Percentiles rank a stretch among this genome's conserved stretches.
phyloP scores from a whole-genome alignment of 1,140 invertebrate genomes.

The Drosophila leontia region DNA sequence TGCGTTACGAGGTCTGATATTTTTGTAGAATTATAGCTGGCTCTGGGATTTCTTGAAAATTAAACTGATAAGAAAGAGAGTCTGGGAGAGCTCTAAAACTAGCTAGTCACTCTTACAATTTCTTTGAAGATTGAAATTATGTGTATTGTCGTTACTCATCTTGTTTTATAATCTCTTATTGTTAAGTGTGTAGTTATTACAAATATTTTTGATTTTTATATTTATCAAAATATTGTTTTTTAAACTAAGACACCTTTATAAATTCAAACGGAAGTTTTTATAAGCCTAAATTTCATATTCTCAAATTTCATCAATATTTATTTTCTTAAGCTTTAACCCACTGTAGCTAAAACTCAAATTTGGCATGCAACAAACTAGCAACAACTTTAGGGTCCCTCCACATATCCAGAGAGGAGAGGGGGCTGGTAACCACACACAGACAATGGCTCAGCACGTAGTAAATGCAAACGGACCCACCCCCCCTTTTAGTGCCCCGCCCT shows the following conservation, averaged over 20 bases:
- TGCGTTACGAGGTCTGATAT: not conserved
- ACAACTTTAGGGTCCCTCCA: conserved; percentile 36
- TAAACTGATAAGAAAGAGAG: not conserved
- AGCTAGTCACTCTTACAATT: not conserved
- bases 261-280: not conserved
- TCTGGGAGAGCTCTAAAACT: not conserved
- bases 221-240: not conserved
- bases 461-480: conserved; percentile 19
- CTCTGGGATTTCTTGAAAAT: not conserved
- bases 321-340: not conserved
- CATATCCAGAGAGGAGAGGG: not conserved
- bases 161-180: not conserved
- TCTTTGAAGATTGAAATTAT: not conserved
- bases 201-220: not conserved
- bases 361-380: conserved; percentile 45
- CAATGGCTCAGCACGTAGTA: conserved; percentile 40
- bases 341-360: conserved; percentile 27
- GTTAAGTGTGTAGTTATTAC: too few relatives aligned
- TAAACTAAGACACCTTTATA: not conserved
- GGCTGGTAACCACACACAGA: conserved; percentile 14
- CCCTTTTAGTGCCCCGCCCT: not conserved
- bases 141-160: not conserved
- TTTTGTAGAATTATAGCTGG: not conserved
- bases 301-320: not conserved
- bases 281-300: not conserved